Percentiles rank a stretch among this genome's conserved stretches.
phyloP scores from a whole-genome alignment of 2,113 vertebrate genomes.

The Caretta caretta region DNA sequence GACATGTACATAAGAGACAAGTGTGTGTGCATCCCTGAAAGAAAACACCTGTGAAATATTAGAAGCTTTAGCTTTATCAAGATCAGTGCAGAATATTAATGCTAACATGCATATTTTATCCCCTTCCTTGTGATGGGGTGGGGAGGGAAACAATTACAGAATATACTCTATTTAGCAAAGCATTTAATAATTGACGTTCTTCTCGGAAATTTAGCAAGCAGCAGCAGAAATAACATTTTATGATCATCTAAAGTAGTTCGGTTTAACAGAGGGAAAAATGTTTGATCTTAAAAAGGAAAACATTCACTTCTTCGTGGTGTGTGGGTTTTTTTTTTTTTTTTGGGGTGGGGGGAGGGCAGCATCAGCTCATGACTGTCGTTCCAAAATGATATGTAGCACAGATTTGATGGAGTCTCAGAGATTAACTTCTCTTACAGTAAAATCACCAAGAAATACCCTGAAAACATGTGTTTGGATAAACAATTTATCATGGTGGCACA shows the following conservation, averaged over 20 bases:
- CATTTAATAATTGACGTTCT: slow-evolving; percentile 66
- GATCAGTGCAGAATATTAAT: slow-evolving; percentile 29
- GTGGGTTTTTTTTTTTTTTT: not conserved
- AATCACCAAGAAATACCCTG: slow-evolving; percentile 68
- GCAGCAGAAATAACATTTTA: slow-evolving; percentile 66
- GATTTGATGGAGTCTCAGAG: slow-evolving; percentile 56
- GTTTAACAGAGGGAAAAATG: slow-evolving; percentile 16
- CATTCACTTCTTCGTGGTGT: slow-evolving; percentile 41
- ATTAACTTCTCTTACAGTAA: slow-evolving; percentile 65
- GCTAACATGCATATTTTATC: slow-evolving; percentile 58
- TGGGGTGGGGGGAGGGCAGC: not conserved
- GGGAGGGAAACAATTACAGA: slow-evolving; percentile 48
- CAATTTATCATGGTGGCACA: slow-evolving; percentile 82
- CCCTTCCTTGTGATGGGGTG: slow-evolving; percentile 25
- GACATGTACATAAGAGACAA: slow-evolving; percentile 14
- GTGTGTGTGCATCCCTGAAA: not conserved
- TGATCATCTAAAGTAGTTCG: slow-evolving; percentile 49
- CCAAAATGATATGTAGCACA: slow-evolving; percentile 35
- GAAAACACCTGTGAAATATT: slow-evolving; percentile 69
- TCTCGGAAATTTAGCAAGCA: slow-evolving; percentile 54
- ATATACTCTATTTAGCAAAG: slow-evolving; percentile 59
- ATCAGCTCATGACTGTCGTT: slow-evolving; percentile 28
- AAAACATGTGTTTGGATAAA: slow-evolving; percentile 76
- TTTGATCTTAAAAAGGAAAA: slow-evolving; percentile 55
- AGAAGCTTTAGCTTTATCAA: not conserved